Evolutionary conservation across 2,888 invertebrate species (phyloP).

Genomic region (Lepidochitona cinerea): DNA sequence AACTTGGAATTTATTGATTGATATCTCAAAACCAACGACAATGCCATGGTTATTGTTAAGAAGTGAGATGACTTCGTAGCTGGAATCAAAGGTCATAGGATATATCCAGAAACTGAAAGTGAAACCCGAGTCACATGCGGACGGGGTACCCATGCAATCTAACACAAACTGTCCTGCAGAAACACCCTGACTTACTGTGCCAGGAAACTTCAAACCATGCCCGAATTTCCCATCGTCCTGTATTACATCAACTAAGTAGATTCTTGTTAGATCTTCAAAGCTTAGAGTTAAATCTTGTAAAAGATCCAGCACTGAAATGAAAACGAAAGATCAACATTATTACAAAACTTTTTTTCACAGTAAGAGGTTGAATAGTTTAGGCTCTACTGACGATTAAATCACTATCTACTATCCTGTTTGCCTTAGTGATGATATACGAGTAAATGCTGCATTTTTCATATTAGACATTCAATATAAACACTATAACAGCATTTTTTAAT

Average conservation of each 20-base stretch:
- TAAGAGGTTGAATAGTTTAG: neutral
- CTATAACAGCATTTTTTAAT: too few relatives aligned
- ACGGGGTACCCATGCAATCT: slow-evolving; percentile 27
- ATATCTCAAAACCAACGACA: neutral
- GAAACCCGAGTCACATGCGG: slow-evolving; percentile 25
- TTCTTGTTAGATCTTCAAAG: neutral
- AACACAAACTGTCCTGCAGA: slow-evolving; percentile 20
- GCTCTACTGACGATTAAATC: too few relatives aligned
- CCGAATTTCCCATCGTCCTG: neutral
- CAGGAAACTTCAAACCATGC: neutral
- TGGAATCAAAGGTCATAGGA: neutral
- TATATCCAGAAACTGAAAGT: slow-evolving; percentile 27
- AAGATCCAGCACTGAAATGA: neutral
- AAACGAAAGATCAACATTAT: neutral
- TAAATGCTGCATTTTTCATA: too few relatives aligned
- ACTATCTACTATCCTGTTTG: too few relatives aligned
- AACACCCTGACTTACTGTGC: neutral
- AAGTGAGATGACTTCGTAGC: slow-evolving; percentile 2
- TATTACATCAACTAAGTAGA: neutral
- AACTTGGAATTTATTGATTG: neutral
- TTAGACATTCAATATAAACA: too few relatives aligned
- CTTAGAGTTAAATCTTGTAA: neutral
- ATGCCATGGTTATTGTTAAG: slow-evolving; percentile 11
- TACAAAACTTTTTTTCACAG: neutral
- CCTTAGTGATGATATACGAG: too few relatives aligned